Conservation (phyloP, 2,888 invertebrate genomes). For the Plebejus argus region DNA sequence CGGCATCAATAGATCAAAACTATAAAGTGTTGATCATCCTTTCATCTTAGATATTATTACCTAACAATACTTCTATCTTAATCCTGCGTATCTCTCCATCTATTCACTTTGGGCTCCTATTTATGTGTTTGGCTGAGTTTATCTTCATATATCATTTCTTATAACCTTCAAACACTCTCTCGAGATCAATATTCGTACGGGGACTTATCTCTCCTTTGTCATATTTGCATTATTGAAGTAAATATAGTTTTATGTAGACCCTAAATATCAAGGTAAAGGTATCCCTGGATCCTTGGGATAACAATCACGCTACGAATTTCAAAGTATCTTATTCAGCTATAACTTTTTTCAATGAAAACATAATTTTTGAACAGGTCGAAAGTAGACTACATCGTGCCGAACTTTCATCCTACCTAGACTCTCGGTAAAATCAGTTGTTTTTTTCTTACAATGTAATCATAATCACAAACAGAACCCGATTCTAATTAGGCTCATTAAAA, state of each 20-base stretch:
- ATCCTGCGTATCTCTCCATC: not conserved
- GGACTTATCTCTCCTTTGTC: slow-evolving; percentile 6
- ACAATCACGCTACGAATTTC: not conserved
- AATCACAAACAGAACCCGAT: not conserved
- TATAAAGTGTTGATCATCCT: not conserved
- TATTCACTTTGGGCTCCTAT: slow-evolving; percentile 3
- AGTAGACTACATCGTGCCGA: too few species aligned
- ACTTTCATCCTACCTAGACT: too few species aligned
- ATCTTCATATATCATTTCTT: slow-evolving; percentile 9
- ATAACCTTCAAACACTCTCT: not conserved
- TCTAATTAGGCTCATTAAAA: not conserved
- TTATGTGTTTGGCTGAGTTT: not conserved
- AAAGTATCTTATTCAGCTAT: not conserved
- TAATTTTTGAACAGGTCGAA: too few species aligned
- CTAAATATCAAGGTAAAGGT: not conserved
- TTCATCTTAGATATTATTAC: not conserved
- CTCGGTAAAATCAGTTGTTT: too few species aligned
- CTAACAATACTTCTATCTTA: slow-evolving; percentile 9
- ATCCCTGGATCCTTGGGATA: not conserved
- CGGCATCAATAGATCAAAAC: not conserved
- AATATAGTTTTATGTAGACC: not conserved
- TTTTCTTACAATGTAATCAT: too few species aligned
- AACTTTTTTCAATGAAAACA: too few species aligned
- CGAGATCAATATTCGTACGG: not conserved
- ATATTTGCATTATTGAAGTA: not conserved